Conservation (phyloP, 1,140 invertebrate genomes). For the Lanistes nyassanus region DNA sequence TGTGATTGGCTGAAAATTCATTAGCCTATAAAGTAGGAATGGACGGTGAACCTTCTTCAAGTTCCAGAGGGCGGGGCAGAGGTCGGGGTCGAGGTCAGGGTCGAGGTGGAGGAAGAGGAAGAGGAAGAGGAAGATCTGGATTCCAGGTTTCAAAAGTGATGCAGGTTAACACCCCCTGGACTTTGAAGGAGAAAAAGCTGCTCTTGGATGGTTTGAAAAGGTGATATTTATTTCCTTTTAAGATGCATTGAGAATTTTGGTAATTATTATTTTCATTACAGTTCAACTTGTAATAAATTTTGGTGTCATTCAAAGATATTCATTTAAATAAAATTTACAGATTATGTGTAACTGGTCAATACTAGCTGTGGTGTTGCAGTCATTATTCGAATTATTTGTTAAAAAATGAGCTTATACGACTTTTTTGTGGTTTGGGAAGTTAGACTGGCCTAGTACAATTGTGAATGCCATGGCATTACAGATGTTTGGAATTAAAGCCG, state of each 20-base stretch:
- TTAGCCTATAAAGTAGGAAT: not conserved
- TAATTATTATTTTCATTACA: not conserved
- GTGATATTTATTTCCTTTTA: not conserved
- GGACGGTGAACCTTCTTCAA: not conserved
- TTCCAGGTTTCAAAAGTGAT: not conserved
- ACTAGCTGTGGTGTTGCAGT: not conserved
- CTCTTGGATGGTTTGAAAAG: not conserved
- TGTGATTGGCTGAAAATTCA: not conserved
- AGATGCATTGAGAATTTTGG: not conserved
- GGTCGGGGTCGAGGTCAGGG: not conserved
- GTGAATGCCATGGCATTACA: too few relatives aligned
- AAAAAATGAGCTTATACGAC: not conserved
- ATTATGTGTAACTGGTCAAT: too few relatives aligned
- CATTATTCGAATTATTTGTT: not conserved
- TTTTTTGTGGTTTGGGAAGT: too few relatives aligned
- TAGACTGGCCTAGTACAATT: too few relatives aligned
- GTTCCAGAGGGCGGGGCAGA: not conserved
- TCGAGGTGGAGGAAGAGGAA: not conserved
- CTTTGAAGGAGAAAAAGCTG: not conserved
- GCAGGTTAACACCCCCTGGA: not conserved
- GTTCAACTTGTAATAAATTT: not conserved
- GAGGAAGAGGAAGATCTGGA: not conserved
- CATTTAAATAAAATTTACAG: too few relatives aligned
- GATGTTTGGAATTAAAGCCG: too few relatives aligned
- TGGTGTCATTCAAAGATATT: not conserved